Percentiles rank a stretch among this genome's conserved stretches.
These are phyloP conservation scores for Dromaius novaehollandiae DNA, from an alignment of 2,113 vertebrate genomes.

Conservation along the genomic window DNA sequence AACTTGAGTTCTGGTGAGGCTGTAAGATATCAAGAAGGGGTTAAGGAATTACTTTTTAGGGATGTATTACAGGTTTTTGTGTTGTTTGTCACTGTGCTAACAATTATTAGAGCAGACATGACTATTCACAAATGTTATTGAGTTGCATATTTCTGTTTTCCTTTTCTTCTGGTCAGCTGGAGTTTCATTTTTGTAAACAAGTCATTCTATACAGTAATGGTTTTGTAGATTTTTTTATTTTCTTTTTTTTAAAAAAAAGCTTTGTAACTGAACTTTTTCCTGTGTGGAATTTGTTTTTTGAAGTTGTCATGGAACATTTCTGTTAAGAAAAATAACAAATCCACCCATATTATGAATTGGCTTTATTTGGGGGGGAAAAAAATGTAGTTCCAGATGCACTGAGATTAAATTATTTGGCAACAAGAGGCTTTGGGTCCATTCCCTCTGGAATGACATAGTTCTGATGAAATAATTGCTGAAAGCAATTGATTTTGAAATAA, in stretches of 20 bases:
- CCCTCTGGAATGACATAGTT: neutral
- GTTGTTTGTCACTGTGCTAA: neutral
- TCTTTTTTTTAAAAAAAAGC: neutral
- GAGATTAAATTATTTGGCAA: neutral
- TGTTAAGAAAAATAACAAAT: neutral
- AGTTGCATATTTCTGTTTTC: neutral
- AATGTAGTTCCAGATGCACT: neutral
- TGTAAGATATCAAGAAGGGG: neutral
- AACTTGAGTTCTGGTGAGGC: neutral
- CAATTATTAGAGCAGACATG: neutral
- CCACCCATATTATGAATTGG: neutral
- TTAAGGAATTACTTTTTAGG: neutral
- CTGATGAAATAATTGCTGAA: neutral
- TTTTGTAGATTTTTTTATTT: neutral
- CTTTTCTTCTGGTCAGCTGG: neutral
- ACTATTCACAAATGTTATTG: neutral
- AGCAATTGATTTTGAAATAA: constrained; percentile 28
- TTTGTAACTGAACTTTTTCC: neutral
- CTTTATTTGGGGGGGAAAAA: constrained; percentile 34
- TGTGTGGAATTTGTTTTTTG: neutral
- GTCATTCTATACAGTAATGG: neutral
- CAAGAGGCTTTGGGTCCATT: neutral
- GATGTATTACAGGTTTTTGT: neutral
- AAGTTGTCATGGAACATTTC: neutral
- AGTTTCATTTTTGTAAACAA: neutral